Evolutionary conservation across 2,113 vertebrate species (phyloP), one percentile per base, ranked within the genome.

Genomic region (Cheilinus undulatus): DNA sequence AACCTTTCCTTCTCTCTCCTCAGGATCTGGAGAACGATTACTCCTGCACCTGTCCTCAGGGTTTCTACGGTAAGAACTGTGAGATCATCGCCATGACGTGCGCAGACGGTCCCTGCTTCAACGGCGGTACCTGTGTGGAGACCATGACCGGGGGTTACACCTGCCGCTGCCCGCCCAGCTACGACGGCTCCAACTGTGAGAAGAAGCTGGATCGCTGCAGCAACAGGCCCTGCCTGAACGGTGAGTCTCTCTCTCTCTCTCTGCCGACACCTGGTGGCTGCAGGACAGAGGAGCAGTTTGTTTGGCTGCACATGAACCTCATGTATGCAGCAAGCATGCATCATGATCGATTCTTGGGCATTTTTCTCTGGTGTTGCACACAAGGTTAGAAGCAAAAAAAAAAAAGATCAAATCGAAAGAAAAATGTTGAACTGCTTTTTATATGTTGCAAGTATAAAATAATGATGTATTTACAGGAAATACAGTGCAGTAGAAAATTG

Each of bases 151-250:
- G 95, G 0, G 94, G 95, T 27, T 97, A 97, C 77, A 81, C 92
- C 30, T 97, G 96, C 82, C 92, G 89, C 67, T 97, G 96, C 89
- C 96, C 93, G 0, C 38, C 91, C 0, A 93, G 92, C 48, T 97
- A 96, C 92, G 95, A 94, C 3, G 96, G 96, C 66, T 97, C 95
- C 84, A 97, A 97, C 91, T 97, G 96, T 24, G 96, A 97, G 90
- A 97, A 96, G 90, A 96, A 95, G 74, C 92, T 96, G 28, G 96
- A 97, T 83, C 94, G 95, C 27, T 97, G 96, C 90, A 97, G 93
- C 88, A 95, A 95, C 85, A 93, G 85, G 61, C 94, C 95, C 3
- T 95, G 94, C 40, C 73, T 91, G 52, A 94, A 95, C 0, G 94
- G 94, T 93, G 52, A 80, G 88, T 57, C 12, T 14, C 0, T 5